Percentiles rank a stretch among this genome's conserved stretches.
Conservation (phyloP, 1,140 invertebrate species). For the Dolichoris vasculosae region DNA sequence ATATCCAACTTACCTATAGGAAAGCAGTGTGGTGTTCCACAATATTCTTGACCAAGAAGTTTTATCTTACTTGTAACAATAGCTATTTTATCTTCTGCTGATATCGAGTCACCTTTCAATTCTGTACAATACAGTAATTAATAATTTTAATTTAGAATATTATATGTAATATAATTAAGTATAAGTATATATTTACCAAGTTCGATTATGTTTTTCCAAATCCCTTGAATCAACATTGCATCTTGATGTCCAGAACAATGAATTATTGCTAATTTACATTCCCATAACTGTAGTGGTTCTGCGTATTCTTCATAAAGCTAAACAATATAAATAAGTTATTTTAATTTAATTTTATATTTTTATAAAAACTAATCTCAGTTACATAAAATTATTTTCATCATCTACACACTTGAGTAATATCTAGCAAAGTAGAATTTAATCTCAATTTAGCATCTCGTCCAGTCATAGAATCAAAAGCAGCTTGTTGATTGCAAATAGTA, state of each 20-base stretch:
- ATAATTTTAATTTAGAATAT: constrained; percentile 11
- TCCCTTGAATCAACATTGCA: constrained; percentile 83
- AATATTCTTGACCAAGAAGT: constrained; percentile 82
- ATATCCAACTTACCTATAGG: constrained; percentile 77
- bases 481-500: constrained; percentile 75
- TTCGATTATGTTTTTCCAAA: constrained; percentile 86
- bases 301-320: constrained; percentile 90
- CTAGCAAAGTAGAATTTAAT: constrained; percentile 79
- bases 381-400: neutral
- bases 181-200: constrained; percentile 73
- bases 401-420: constrained; percentile 79
- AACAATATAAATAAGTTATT: constrained; percentile 12
- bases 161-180: constrained; percentile 23
- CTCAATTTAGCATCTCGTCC: constrained; percentile 73
- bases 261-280: constrained; percentile 89
- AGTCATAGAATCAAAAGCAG: constrained; percentile 63
- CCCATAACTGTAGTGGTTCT: constrained; percentile 87
- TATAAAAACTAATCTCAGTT: neutral
- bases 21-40: constrained; percentile 83
- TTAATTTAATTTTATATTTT: neutral
- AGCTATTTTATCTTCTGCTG: constrained; percentile 79
- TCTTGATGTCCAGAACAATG: constrained; percentile 89
- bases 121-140: constrained; percentile 59
- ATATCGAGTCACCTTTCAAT: constrained; percentile 63
- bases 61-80: constrained; percentile 84